Evolutionary conservation across 35 echinoderm and acorn worm genomes (phyloP).

Genomic region (Amphiura filiformis): DNA sequence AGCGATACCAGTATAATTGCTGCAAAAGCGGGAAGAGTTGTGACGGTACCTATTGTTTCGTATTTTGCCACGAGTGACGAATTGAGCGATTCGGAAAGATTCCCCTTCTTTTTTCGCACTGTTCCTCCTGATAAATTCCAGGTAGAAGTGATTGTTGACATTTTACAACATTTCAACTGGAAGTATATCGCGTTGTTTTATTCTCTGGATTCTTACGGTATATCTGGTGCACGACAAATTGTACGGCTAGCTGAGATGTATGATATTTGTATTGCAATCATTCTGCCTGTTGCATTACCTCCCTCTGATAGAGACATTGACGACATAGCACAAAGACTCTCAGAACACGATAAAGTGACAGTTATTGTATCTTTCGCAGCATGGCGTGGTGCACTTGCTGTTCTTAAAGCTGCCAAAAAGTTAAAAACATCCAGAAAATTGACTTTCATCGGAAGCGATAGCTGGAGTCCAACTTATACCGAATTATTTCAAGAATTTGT

Average conservation of each 20-base stretch:
- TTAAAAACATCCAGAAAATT: background rate
- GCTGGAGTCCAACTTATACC: background rate
- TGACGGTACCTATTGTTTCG: slow-evolving; percentile 11
- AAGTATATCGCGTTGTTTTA: slow-evolving; percentile 22
- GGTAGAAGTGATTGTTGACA: slow-evolving; percentile 32
- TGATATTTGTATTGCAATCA: slow-evolving; percentile 22
- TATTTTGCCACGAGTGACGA: slow-evolving; percentile 55
- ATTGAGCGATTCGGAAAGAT: slow-evolving; percentile 39
- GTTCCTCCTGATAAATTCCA: slow-evolving; percentile 62
- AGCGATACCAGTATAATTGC: slow-evolving; percentile 2
- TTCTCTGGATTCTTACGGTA: background rate
- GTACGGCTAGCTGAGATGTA: background rate
- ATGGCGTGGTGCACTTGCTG: background rate
- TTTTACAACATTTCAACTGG: slow-evolving; percentile 33
- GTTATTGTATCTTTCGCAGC: slow-evolving; percentile 20
- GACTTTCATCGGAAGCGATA: background rate
- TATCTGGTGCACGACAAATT: background rate
- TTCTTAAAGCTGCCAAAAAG: background rate
- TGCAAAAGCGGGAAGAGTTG: background rate
- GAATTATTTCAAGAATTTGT: background rate
- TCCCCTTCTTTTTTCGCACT: slow-evolving; percentile 54
- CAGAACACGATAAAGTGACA: slow-evolving; percentile 9
- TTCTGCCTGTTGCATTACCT: background rate
- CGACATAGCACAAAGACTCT: background rate
- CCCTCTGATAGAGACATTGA: background rate